Conservation (phyloP, 2,113 vertebrate species). For the Esox niger region DNA sequence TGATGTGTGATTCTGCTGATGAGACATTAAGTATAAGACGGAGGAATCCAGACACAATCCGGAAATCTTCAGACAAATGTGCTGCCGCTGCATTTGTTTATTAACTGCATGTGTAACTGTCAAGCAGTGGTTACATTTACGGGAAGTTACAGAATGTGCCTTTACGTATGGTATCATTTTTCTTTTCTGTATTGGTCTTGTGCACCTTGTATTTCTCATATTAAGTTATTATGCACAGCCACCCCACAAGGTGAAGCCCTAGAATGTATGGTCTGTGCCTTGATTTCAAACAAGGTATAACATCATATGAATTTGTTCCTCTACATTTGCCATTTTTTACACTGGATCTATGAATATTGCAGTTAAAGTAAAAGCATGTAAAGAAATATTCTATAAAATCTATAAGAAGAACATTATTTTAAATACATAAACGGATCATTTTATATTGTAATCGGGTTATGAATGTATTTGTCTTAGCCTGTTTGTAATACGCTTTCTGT, state of each 20-base stretch:
- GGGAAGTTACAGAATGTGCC: too few relatives aligned
- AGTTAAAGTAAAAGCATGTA: background rate
- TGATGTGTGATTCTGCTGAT: too few relatives aligned
- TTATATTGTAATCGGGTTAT: background rate
- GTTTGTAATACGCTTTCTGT: background rate
- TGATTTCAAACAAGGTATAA: conserved; percentile 41
- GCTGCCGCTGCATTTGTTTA: background rate
- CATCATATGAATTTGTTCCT: background rate
- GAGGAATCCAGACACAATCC: too few relatives aligned
- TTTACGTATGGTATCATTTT: background rate
- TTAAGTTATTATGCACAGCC: background rate
- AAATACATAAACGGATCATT: background rate
- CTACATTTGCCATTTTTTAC: conserved; percentile 7
- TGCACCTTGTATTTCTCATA: background rate
- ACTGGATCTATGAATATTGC: conserved; percentile 6
- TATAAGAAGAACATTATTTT: background rate
- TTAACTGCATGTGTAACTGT: too few relatives aligned
- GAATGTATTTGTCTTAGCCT: background rate
- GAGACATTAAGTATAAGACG: too few relatives aligned
- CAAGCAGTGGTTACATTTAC: too few relatives aligned
- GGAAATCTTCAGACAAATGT: too few relatives aligned
- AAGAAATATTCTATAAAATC: background rate
- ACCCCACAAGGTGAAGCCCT: conserved; percentile 36
- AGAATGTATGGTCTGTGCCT: conserved; percentile 81
- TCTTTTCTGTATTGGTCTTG: background rate